Evolutionary conservation across 2,888 invertebrate species (phyloP).

Genomic region (Drosophila eohydei): DNA sequence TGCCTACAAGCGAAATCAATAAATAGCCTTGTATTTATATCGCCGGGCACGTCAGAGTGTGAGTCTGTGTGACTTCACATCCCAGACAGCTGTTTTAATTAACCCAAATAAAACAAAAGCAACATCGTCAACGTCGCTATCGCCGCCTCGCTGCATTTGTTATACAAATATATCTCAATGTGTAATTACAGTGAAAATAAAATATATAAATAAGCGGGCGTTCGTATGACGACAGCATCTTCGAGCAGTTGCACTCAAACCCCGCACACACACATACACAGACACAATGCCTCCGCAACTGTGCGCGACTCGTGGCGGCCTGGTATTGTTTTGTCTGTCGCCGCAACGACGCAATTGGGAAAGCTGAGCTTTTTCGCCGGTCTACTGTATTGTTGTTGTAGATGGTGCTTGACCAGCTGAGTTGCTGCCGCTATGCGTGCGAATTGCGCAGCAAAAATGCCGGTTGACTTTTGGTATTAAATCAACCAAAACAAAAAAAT

Average conservation of each 20-base stretch:
- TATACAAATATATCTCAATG: constrained; percentile 38
- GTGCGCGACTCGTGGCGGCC: not conserved
- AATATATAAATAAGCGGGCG: constrained; percentile 31
- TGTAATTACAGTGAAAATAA: constrained; percentile 33
- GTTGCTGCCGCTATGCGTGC: constrained; percentile 20
- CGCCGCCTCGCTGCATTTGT: constrained; percentile 29
- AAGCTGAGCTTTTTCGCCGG: constrained; percentile 73
- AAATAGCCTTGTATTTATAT: constrained; percentile 46
- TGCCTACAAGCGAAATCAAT: constrained; percentile 54
- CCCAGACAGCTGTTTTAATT: constrained; percentile 75
- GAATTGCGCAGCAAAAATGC: constrained; percentile 77
- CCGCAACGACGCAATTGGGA: constrained; percentile 70
- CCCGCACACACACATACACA: not conserved
- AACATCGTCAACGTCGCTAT: constrained; percentile 36
- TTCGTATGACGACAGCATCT: constrained; percentile 24
- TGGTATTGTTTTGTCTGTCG: constrained; percentile 26
- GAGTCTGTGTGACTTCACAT: constrained; percentile 40
- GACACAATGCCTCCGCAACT: constrained; percentile 26
- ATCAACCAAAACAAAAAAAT: constrained; percentile 19
- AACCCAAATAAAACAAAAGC: constrained; percentile 63
- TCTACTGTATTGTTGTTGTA: constrained; percentile 34
- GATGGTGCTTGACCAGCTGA: constrained; percentile 75
- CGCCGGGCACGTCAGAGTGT: constrained; percentile 18
- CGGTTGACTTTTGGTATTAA: constrained; percentile 58
- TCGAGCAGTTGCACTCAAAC: constrained; percentile 40